Percentiles rank a stretch among this genome's conserved stretches.
Conservation (phyloP, 2,888 invertebrate genomes). For the Poecilobothrus nobilitatus region DNA sequence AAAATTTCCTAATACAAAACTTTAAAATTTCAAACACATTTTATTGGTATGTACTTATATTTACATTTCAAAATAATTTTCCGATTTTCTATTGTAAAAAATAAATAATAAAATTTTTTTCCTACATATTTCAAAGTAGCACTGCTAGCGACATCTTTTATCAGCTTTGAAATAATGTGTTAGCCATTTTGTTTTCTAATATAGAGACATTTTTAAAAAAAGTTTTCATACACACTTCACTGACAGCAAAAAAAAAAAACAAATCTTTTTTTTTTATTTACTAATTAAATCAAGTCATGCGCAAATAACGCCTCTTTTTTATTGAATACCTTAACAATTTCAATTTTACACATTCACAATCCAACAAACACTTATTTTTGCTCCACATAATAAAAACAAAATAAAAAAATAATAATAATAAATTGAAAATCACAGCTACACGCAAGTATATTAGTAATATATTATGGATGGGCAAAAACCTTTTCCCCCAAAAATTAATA, state of each 20-base stretch:
- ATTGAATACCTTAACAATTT: too few species aligned
- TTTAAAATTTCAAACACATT: too few species aligned
- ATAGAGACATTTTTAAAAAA: not conserved
- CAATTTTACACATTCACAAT: too few species aligned
- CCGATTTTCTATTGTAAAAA: too few species aligned
- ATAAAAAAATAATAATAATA: not conserved
- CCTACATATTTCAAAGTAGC: not conserved
- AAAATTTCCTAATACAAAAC: too few species aligned
- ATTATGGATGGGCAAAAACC: not conserved
- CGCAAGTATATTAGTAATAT: too few species aligned
- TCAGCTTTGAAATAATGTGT: not conserved
- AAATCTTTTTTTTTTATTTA: not conserved
- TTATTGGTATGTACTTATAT: too few species aligned
- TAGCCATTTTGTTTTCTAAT: constrained; percentile 5
- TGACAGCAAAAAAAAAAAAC: too few species aligned
- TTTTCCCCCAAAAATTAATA: not conserved
- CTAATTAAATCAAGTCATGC: not conserved
- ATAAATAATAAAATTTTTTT: too few species aligned
- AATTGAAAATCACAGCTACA: not conserved
- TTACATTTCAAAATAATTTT: too few species aligned
- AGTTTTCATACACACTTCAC: not conserved
- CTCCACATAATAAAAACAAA: not conserved
- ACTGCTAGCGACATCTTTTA: not conserved
- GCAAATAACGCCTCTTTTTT: constrained; percentile 7
- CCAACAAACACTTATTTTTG: too few species aligned